Conservation (phyloP, 2,888 invertebrate genomes). For the Drosophila aldrichi region DNA sequence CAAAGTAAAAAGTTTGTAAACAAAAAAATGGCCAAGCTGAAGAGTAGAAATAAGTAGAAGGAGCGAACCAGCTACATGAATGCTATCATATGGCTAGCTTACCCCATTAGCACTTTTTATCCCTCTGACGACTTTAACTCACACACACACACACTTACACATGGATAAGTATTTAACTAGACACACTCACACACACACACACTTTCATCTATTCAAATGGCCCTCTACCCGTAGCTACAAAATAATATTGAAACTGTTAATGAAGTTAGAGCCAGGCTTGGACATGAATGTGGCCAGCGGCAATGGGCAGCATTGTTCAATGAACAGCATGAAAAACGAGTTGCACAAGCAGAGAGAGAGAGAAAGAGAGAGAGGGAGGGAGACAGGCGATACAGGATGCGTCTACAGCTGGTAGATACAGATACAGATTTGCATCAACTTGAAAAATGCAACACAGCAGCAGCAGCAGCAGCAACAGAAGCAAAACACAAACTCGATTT, state of each 20-base stretch:
- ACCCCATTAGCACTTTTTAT: constrained; percentile 7
- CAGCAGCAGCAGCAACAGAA: constrained; percentile 6
- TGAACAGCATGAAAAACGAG: constrained; percentile 31
- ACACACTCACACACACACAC: constrained; percentile 10
- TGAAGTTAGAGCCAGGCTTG: constrained; percentile 64
- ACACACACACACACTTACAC: not conserved
- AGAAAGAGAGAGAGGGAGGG: too few species aligned
- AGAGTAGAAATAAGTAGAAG: not conserved
- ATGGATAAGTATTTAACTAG: not conserved
- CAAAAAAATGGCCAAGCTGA: not conserved
- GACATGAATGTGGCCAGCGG: constrained; percentile 19
- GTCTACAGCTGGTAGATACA: constrained; percentile 2
- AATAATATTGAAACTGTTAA: constrained; percentile 79
- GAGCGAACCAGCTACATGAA: not conserved
- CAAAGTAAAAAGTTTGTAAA: not conserved
- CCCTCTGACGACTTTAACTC: constrained; percentile 9
- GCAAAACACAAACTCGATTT: constrained; percentile 69
- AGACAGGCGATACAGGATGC: constrained; percentile 10
- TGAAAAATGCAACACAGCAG: constrained; percentile 57
- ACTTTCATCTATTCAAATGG: constrained; percentile 46
- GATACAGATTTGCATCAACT: constrained; percentile 44
- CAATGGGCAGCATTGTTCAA: constrained; percentile 32
- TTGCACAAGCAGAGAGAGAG: not conserved
- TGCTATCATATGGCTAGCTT: constrained; percentile 5
- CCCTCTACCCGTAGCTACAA: constrained; percentile 30